phyloP scores from a whole-genome alignment of 1,140 invertebrate genomes.

The Acyrthosiphon pisum region DNA sequence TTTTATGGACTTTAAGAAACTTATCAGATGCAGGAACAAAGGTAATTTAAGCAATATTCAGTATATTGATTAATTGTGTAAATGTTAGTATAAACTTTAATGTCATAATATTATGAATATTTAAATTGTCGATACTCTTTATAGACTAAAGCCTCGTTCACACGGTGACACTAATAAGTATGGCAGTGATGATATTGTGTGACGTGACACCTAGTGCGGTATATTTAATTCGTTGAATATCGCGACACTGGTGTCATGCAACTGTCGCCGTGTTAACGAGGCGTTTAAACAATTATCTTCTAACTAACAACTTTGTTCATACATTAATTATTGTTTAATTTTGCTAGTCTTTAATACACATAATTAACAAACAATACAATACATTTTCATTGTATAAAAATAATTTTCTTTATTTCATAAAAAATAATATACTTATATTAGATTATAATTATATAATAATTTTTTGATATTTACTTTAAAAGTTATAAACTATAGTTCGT shows the following conservation, averaged over 20 bases:
- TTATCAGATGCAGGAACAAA: slow-evolving; percentile 96
- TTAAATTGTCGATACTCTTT: background rate
- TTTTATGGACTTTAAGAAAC: slow-evolving; percentile 96
- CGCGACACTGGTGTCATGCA: too few species aligned
- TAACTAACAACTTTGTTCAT: background rate
- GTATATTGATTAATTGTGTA: background rate
- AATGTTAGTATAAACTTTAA: background rate
- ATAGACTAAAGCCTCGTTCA: too few species aligned
- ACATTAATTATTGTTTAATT: background rate
- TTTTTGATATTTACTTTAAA: background rate
- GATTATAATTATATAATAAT: background rate
- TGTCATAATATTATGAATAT: background rate
- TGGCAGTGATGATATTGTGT: too few species aligned
- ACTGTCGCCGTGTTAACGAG: too few species aligned
- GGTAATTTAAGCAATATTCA: slow-evolving; percentile 61
- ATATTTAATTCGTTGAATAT: too few species aligned
- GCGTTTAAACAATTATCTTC: background rate
- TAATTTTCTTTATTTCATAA: background rate
- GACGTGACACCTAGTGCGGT: too few species aligned
- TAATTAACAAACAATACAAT: too few species aligned
- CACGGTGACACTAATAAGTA: too few species aligned
- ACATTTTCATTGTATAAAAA: background rate
- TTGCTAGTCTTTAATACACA: background rate
- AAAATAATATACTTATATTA: background rate
- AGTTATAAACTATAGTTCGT: background rate